Evolutionary conservation across 2,113 vertebrate species (phyloP), one percentile per base, ranked within the genome.

Genomic region (Lathamus discolor): DNA sequence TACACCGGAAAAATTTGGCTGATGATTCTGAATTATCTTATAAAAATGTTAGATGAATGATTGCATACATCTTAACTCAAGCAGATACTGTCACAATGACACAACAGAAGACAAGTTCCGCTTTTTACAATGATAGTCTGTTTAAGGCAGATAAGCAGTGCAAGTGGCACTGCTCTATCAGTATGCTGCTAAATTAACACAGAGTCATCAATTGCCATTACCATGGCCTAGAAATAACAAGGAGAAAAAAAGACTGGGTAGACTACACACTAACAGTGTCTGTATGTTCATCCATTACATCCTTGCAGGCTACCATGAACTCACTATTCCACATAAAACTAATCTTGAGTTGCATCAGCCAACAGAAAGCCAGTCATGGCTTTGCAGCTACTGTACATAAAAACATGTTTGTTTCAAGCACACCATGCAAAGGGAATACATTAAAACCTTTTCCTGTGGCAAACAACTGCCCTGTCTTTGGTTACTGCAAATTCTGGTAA

Each of bases 61-160:
- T 9, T 87, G 68, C 55, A 76, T 52, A 46, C 37, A 79, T 86
- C 44, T 81, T 69, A 80, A 80, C 17, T 68, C 27, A 75, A 75
- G 59, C 51, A 82, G 75, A 72, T 88, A 90, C 0, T 86, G 73
- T 72, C 77, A 82, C 35, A 33, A 69, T 33, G 86, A 66, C 92
- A 92, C 39, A 96, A 75, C 54, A 55, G 35, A 72, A 83, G 44
- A 74, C 46, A 82, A 97, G 74, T 83, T 88, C 80, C 51, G 85
- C 75, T 62, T 91, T 82, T 87, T 83, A 77, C 7, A 16, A 9
- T 33, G n/a, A 80, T 19, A 77, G 85, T 28, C 90, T 94, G 90
- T 43, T 79, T 44, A 74, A 83, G 72, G 33, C 72, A 90, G 82
- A 94, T 88, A 93, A 96, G 95, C 62, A 90, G 48, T 17, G 11